Evolutionary conservation across 2,797 vertebrate species (phyloP).

Genomic region (Perdix hodgsoniae): DNA sequence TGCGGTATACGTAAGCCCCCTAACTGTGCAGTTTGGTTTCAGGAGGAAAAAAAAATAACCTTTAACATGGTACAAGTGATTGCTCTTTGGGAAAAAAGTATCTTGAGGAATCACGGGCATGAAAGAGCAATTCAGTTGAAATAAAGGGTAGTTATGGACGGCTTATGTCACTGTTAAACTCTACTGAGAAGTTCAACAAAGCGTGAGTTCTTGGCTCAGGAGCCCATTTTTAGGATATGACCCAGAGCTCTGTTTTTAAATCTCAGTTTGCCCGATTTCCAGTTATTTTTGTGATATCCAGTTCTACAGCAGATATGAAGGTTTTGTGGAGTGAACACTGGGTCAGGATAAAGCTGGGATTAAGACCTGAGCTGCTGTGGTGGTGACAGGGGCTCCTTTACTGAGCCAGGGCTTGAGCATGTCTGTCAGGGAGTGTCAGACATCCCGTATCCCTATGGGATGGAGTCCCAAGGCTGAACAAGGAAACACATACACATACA

Average conservation of each 20-base stretch:
- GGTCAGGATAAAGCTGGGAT: neutral
- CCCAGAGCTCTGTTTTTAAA: neutral
- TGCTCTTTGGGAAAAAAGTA: neutral
- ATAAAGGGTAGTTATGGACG: neutral
- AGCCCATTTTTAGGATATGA: neutral
- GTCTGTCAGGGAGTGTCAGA: neutral
- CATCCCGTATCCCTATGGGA: neutral
- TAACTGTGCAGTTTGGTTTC: neutral
- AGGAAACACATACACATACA: neutral
- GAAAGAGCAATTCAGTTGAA: neutral
- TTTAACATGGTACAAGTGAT: neutral
- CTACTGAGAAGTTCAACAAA: neutral
- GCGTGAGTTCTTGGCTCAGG: accelerated
- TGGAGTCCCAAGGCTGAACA: neutral
- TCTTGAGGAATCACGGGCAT: neutral
- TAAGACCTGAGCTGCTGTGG: neutral
- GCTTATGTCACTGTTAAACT: neutral
- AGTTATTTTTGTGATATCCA: neutral
- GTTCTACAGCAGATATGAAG: neutral
- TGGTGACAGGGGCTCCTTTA: neutral
- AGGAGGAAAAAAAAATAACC: neutral
- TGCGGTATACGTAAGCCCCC: neutral
- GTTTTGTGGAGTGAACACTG: neutral
- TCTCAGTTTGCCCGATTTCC: neutral
- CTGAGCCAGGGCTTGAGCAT: neutral